These are phyloP conservation scores for Chaetodon trifascialis DNA, from an alignment of 2,113 vertebrate species.

Conservation along the genomic window DNA sequence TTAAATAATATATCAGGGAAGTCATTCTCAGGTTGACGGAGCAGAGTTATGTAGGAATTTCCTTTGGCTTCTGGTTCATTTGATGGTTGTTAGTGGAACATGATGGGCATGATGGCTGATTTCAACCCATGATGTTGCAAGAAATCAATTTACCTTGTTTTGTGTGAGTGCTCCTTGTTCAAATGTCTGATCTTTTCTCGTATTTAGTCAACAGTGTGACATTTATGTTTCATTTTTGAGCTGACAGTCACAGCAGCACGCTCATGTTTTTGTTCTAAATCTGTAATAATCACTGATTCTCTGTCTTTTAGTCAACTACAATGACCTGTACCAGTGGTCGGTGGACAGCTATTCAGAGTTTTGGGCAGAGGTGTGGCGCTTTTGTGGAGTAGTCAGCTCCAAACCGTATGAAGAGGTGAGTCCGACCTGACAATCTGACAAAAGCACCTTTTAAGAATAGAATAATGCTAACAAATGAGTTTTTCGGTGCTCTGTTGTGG, in stretches of 20 bases:
- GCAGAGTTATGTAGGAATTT: background rate
- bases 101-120: background rate
- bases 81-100: background rate
- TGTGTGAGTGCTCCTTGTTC: background rate
- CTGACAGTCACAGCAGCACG: background rate
- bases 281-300: background rate
- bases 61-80: background rate
- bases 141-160: background rate
- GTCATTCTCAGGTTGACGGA: background rate
- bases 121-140: background rate
- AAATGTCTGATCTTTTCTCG: background rate
- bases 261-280: background rate
- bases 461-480: background rate
- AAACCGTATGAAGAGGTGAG: conserved; percentile 91
- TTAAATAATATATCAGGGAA: background rate
- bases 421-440: background rate
- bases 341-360: conserved; percentile 92
- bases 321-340: conserved; percentile 95
- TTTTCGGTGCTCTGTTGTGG: background rate
- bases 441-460: background rate
- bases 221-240: background rate
- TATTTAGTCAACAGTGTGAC: background rate
- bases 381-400: conserved; percentile 89
- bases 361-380: conserved; percentile 95
- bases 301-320: conserved; percentile 86